Evolutionary conservation across 2,797 vertebrate genomes (phyloP).

Genomic region (Rhinophrynus dorsalis): DNA sequence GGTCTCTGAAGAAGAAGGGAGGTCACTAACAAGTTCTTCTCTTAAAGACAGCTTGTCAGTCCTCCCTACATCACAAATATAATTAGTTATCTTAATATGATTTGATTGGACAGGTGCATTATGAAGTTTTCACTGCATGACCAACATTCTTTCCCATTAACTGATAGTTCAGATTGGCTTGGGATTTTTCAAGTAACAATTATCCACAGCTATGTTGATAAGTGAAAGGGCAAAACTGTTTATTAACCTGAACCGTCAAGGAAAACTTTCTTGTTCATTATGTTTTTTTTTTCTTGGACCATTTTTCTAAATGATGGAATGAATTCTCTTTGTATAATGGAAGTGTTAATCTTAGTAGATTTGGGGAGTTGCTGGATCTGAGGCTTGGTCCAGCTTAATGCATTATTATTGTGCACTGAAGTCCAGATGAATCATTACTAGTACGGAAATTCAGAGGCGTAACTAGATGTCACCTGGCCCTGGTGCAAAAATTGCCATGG

Average conservation of each 20-base stretch:
- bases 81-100: conserved; percentile 45
- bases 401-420: too few species aligned
- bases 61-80: conserved; percentile 27
- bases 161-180: conserved; percentile 34
- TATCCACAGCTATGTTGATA: conserved; percentile 28
- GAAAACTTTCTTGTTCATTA: too few species aligned
- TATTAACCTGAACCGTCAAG: conserved; percentile 17
- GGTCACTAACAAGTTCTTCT: conserved; percentile 12
- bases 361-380: too few species aligned
- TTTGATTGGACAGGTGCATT: conserved; percentile 27
- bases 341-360: too few species aligned
- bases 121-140: not conserved
- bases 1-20: conserved; percentile 12
- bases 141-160: conserved; percentile 33
- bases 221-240: conserved; percentile 8
- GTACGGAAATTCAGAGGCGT: too few species aligned
- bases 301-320: too few species aligned
- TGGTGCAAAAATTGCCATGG: too few species aligned
- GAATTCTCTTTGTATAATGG: too few species aligned
- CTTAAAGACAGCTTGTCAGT: conserved; percentile 32
- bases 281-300: too few species aligned
- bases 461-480: too few species aligned
- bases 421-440: too few species aligned
- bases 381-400: too few species aligned
- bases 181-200: conserved; percentile 35